Percentiles rank a stretch among this genome's conserved stretches.
Evolutionary conservation across 2,888 invertebrate genomes (phyloP).

Genomic region (Vesta saturnalis): DNA sequence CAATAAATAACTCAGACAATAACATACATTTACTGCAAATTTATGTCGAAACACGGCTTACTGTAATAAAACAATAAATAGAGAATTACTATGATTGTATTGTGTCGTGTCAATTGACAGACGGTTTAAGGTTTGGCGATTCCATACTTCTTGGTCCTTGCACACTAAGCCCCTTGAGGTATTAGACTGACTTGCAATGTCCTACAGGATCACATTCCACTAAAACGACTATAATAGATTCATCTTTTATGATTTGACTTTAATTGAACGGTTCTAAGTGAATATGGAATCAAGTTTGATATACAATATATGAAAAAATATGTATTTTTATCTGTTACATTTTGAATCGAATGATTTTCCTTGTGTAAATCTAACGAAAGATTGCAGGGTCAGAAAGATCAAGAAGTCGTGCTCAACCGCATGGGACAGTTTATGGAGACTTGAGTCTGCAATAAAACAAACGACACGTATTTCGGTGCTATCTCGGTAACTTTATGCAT

Average conservation of each 20-base stretch:
- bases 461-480: slow-evolving; percentile 28
- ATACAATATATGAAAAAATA: not conserved
- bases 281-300: no score
- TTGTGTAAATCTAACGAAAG: slow-evolving; percentile 29
- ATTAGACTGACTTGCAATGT: slow-evolving; percentile 22
- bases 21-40: no score
- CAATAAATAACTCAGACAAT: no score
- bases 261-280: no score
- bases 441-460: slow-evolving; percentile 42
- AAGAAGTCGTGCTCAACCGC: slow-evolving; percentile 32
- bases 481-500: slow-evolving; percentile 17
- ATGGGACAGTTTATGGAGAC: slow-evolving; percentile 40
- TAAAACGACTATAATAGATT: no score
- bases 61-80: slow-evolving; percentile 51
- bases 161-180: slow-evolving; percentile 14
- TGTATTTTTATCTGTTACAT: not conserved
- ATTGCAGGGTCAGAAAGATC: slow-evolving; percentile 30
- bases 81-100: slow-evolving; percentile 51
- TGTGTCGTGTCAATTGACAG: slow-evolving; percentile 53
- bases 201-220: not conserved
- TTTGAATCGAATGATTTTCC: slow-evolving; percentile 21
- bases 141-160: slow-evolving; percentile 31
- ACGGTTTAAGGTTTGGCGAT: slow-evolving; percentile 39
- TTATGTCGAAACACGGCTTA: slow-evolving; percentile 40
- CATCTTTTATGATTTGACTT: no score